Evolutionary conservation across 2,888 invertebrate genomes (phyloP).

Genomic region (Chymomyza fuscimana): DNA sequence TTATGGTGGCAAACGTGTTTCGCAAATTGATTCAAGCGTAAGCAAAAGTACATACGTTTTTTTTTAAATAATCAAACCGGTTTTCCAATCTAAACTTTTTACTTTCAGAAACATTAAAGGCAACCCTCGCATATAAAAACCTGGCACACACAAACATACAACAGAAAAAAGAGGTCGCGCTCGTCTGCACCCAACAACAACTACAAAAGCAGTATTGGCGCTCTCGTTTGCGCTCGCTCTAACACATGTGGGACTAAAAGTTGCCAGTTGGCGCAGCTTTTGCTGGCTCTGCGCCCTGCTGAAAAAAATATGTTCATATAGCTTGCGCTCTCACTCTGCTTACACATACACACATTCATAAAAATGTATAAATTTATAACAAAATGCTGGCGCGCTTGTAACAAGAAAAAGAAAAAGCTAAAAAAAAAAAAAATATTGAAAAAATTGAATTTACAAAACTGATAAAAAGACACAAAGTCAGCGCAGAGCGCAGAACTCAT

Average conservation of each 20-base stretch:
- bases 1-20: no score
- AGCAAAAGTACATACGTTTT: no score
- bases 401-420: background rate
- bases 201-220: conserved; percentile 43
- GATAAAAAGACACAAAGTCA: conserved; percentile 41
- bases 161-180: conserved; percentile 66
- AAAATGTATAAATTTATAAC: conserved; percentile 39
- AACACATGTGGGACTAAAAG: conserved; percentile 55
- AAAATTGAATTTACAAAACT: background rate
- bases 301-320: background rate
- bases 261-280: conserved; percentile 53
- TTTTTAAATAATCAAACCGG: no score
- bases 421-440: background rate
- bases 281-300: conserved; percentile 24
- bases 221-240: conserved; percentile 70
- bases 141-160: conserved; percentile 23
- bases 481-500: conserved; percentile 66
- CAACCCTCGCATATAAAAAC: background rate
- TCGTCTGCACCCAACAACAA: conserved; percentile 70
- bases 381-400: conserved; percentile 19
- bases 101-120: no score
- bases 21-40: no score
- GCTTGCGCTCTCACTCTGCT: conserved; percentile 41
- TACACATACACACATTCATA: conserved; percentile 37
- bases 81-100: no score